These are phyloP conservation scores for Oenanthe oenanthe DNA, from an alignment of 2,113 vertebrate genomes.

Conservation along the genomic window DNA sequence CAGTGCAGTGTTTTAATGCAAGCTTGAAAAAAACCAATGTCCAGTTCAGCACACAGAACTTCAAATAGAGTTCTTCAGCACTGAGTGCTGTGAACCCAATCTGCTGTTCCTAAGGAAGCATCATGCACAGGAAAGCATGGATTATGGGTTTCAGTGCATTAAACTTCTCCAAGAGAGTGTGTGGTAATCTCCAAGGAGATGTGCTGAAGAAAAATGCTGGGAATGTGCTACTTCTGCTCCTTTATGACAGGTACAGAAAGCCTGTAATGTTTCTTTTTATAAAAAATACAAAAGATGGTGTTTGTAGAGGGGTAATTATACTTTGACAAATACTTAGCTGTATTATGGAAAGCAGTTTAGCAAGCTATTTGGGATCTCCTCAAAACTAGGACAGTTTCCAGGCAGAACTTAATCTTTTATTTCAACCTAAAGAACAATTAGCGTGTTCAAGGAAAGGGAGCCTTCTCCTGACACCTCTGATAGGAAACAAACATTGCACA, in stretches of 20 bases:
- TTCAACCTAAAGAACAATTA: background rate
- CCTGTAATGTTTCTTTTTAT: background rate
- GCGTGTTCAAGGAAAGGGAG: background rate
- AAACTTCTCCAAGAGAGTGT: background rate
- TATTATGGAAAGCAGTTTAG: background rate
- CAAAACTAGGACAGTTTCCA: background rate
- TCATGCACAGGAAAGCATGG: background rate
- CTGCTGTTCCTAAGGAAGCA: background rate
- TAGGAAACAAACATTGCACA: background rate
- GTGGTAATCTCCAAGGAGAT: background rate
- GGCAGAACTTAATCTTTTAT: background rate
- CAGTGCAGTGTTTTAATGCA: background rate
- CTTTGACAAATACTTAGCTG: background rate
- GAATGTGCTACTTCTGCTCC: background rate
- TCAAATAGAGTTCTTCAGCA: background rate
- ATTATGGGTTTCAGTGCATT: background rate
- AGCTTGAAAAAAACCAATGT: background rate
- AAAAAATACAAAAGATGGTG: background rate
- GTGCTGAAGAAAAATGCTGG: background rate
- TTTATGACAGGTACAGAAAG: background rate
- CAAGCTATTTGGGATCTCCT: background rate
- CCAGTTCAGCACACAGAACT: background rate
- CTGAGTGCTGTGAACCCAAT: background rate
- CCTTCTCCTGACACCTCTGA: background rate
- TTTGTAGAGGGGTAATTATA: background rate